These are phyloP conservation scores for Heliothis peltigera DNA, from an alignment of 2,888 invertebrate genomes.

Conservation along the genomic window DNA sequence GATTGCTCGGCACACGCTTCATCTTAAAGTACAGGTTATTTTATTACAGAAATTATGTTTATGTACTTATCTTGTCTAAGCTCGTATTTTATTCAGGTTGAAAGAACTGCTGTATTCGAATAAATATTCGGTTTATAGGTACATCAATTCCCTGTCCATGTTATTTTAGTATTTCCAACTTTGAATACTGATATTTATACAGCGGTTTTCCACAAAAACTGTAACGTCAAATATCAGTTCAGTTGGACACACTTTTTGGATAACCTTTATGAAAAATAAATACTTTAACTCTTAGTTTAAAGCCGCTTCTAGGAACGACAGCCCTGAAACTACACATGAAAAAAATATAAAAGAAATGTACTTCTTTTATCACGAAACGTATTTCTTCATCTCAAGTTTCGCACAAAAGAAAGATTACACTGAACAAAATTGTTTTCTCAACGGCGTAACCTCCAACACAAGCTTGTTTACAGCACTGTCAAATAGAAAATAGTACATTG, in stretches of 20 bases:
- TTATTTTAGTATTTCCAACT: constrained; percentile 7
- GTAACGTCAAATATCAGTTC: constrained; percentile 8
- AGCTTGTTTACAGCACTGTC: constrained; percentile 14
- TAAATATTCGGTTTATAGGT: neutral
- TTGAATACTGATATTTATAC: neutral
- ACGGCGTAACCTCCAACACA: constrained; percentile 9
- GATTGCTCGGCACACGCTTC: too few relatives aligned
- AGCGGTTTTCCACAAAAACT: constrained; percentile 5
- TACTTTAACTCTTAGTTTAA: neutral
- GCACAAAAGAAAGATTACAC: constrained; percentile 31
- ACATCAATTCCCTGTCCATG: neutral
- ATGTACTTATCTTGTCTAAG: too few relatives aligned
- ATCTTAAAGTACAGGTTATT: too few relatives aligned
- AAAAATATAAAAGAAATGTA: constrained; percentile 1
- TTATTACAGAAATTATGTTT: too few relatives aligned
- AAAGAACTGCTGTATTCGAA: neutral
- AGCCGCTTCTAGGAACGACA: neutral
- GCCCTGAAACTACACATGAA: neutral
- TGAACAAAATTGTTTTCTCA: constrained; percentile 11
- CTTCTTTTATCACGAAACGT: constrained; percentile 10
- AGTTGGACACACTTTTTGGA: neutral
- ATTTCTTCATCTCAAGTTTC: constrained; percentile 5
- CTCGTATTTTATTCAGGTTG: too few relatives aligned
- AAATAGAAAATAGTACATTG: constrained; percentile 33
- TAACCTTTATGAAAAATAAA: neutral